phyloP scores from a whole-genome alignment of 2,797 vertebrate genomes.

The Pterois miles region DNA sequence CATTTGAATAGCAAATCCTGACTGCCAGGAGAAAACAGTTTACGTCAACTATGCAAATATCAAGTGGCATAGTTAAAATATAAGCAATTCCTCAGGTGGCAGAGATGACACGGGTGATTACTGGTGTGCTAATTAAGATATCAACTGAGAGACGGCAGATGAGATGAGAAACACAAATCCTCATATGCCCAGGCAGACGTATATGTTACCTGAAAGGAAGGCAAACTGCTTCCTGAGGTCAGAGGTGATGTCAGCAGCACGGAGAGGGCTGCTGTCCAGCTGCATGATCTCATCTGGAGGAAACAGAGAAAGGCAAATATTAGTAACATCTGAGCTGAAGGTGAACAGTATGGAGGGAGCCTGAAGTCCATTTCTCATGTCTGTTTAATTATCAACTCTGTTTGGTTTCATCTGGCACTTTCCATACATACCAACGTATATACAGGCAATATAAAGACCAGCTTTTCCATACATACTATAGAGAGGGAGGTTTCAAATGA shows the following conservation, averaged over 20 bases:
- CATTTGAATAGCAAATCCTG: slow-evolving; percentile 67
- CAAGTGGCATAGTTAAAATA: neutral
- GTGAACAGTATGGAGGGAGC: neutral
- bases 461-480: neutral
- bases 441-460: neutral
- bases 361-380: neutral
- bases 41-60: slow-evolving; percentile 17
- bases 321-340: neutral
- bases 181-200: neutral
- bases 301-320: slow-evolving; percentile 23
- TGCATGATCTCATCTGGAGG: slow-evolving; percentile 98
- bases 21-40: neutral
- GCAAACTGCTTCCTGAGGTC: slow-evolving; percentile 95
- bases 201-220: slow-evolving; percentile 90
- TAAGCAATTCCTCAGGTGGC: neutral
- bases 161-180: neutral
- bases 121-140: neutral
- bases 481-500: neutral
- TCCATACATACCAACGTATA: neutral
- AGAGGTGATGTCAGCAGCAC: slow-evolving; percentile 91
- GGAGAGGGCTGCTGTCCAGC: slow-evolving; percentile 90
- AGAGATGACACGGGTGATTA: neutral
- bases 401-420: neutral
- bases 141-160: neutral
- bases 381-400: neutral